These are phyloP conservation scores for Himantopus leucocephalus DNA, from an alignment of 2,113 vertebrate genomes.

Conservation along the genomic window DNA sequence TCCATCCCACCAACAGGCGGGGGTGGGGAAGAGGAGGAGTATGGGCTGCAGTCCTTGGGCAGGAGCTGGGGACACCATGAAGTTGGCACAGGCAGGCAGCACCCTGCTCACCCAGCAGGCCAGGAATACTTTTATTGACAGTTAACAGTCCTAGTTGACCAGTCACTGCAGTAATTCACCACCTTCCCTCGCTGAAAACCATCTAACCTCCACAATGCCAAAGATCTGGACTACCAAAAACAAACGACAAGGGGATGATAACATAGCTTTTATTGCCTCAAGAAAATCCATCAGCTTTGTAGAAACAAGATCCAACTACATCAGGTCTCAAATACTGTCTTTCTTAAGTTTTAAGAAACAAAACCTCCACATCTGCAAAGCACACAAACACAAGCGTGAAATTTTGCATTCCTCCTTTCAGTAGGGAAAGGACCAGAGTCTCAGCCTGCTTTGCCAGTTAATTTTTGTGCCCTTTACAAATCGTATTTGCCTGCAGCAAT, in stretches of 20 bases:
- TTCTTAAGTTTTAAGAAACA: not conserved
- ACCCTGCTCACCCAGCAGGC: not conserved
- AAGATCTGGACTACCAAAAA: not conserved
- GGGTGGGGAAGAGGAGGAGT: not conserved
- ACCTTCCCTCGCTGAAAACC: not conserved
- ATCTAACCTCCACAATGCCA: not conserved
- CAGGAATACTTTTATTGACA: not conserved
- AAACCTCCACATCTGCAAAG: not conserved
- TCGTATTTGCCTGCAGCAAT: not conserved
- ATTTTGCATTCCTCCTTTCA: not conserved
- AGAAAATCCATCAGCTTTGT: not conserved
- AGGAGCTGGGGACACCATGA: not conserved
- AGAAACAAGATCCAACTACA: not conserved
- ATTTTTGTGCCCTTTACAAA: not conserved
- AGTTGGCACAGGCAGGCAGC: not conserved
- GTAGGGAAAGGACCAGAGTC: not conserved
- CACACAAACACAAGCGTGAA: not conserved
- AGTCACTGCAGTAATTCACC: not conserved
- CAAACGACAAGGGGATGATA: fast-evolving
- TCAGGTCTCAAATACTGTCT: not conserved
- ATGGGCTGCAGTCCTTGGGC: not conserved
- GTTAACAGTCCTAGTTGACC: not conserved
- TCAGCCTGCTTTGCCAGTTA: not conserved
- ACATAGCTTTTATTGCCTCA: not conserved
- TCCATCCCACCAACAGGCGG: not conserved